Evolutionary conservation across 2,888 invertebrate species (phyloP).

Genomic region (Hypercompe scribonia): DNA sequence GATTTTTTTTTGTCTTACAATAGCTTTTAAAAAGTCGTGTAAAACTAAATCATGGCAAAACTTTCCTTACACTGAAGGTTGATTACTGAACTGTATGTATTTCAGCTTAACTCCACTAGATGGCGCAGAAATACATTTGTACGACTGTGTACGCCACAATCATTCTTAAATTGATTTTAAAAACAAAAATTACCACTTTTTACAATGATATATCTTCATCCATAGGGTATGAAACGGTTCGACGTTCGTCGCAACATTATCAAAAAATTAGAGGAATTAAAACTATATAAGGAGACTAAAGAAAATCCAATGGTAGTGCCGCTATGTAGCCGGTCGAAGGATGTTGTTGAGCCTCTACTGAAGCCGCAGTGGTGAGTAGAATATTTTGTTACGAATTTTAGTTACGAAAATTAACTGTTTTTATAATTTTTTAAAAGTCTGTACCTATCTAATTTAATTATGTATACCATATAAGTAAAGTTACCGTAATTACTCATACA

Average conservation of each 20-base stretch:
- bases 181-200: too few species aligned
- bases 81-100: neutral
- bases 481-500: too few species aligned
- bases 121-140: too few species aligned
- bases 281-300: slow-evolving; percentile 91
- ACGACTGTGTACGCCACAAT: too few species aligned
- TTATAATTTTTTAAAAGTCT: too few species aligned
- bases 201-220: neutral
- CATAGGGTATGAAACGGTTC: slow-evolving; percentile 95
- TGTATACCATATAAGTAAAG: too few species aligned
- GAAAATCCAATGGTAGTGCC: slow-evolving; percentile 99
- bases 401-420: too few species aligned
- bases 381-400: too few species aligned
- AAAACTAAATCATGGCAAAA: neutral
- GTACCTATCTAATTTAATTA: too few species aligned
- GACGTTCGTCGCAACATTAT: slow-evolving; percentile 94
- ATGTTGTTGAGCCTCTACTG: slow-evolving; percentile 97
- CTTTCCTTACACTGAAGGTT: neutral
- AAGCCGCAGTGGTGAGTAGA: slow-evolving; percentile 97
- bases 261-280: slow-evolving; percentile 90
- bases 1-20: too few species aligned
- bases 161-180: too few species aligned
- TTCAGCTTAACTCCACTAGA: neutral
- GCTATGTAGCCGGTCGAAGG: slow-evolving; percentile 97
- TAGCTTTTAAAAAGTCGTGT: too few species aligned